phyloP scores from a whole-genome alignment of 2,888 invertebrate species.

The Phymatocera aterrima region DNA sequence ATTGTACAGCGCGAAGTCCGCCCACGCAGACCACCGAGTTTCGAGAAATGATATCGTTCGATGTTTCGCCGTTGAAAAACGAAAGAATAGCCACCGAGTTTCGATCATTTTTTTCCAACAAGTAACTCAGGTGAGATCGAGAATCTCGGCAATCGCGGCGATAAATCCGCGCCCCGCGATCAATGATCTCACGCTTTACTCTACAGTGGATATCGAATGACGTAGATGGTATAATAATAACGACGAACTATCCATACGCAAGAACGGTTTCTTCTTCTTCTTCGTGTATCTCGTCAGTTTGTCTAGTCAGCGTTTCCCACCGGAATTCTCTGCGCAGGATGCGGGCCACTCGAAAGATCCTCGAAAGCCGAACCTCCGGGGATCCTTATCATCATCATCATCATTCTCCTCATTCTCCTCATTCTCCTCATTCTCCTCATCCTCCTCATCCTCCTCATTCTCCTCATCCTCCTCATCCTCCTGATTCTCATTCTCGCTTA shows the following conservation, averaged over 20 bases:
- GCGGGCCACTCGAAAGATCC: conserved; percentile 40
- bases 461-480: background rate
- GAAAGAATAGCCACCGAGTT: too few species aligned
- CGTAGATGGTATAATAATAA: background rate
- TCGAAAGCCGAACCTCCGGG: conserved; percentile 13
- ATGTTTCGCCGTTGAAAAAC: too few species aligned
- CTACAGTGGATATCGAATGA: background rate
- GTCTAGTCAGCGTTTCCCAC: conserved; percentile 35
- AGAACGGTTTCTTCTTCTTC: too few species aligned
- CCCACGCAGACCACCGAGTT: too few species aligned
- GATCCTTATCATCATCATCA: background rate
- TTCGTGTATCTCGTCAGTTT: background rate
- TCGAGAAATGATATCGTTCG: too few species aligned
- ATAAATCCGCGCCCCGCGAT: too few species aligned
- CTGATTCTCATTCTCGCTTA: background rate
- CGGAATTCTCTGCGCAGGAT: background rate
- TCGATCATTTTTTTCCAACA: too few species aligned
- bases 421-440: background rate
- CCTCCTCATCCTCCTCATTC: background rate
- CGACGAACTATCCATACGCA: background rate
- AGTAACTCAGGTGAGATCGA: too few species aligned
- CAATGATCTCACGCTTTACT: too few species aligned
- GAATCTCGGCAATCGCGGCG: too few species aligned
- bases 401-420: background rate
- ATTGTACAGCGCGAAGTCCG: too few species aligned